These are phyloP conservation scores for Steinernema scapterisci DNA, from an alignment of 2,888 invertebrate genomes.

Conservation along the genomic window DNA sequence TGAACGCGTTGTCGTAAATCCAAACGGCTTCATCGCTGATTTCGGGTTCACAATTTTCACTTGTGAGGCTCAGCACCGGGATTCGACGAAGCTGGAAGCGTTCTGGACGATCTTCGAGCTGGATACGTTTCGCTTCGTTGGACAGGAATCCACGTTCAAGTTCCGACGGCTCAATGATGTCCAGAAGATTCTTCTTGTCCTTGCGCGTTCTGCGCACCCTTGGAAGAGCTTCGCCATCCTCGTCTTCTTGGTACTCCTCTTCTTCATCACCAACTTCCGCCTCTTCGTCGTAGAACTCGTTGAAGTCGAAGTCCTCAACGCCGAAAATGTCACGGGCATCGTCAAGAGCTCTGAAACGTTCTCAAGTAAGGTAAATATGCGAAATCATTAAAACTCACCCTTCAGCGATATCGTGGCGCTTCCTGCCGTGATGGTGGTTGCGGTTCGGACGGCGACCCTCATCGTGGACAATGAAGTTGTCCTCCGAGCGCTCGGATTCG, in stretches of 20 bases:
- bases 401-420: constrained; percentile 19
- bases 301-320: constrained; percentile 82
- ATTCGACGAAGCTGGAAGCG: constrained; percentile 69
- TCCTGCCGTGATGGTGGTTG: not conserved
- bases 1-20: constrained; percentile 92
- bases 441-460: constrained; percentile 22
- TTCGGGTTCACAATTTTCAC: constrained; percentile 73
- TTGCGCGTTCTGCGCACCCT: constrained; percentile 41
- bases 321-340: constrained; percentile 99
- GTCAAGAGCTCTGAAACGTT: constrained; percentile 52
- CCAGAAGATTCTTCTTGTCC: constrained; percentile 54
- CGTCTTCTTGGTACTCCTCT: constrained; percentile 72
- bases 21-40: constrained; percentile 92
- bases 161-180: constrained; percentile 85
- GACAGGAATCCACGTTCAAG: constrained; percentile 93
- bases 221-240: constrained; percentile 62
- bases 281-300: constrained; percentile 70
- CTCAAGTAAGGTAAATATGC: not conserved
- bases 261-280: constrained; percentile 61
- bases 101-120: constrained; percentile 72
- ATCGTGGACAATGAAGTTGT: constrained; percentile 31
- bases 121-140: constrained; percentile 84
- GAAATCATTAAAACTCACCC: constrained; percentile 26
- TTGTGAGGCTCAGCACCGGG: constrained; percentile 51
- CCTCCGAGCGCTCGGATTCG: constrained; percentile 24